These are phyloP conservation scores for Phaethon lepturus DNA, from an alignment of 2,113 vertebrate genomes.

Conservation along the genomic window DNA sequence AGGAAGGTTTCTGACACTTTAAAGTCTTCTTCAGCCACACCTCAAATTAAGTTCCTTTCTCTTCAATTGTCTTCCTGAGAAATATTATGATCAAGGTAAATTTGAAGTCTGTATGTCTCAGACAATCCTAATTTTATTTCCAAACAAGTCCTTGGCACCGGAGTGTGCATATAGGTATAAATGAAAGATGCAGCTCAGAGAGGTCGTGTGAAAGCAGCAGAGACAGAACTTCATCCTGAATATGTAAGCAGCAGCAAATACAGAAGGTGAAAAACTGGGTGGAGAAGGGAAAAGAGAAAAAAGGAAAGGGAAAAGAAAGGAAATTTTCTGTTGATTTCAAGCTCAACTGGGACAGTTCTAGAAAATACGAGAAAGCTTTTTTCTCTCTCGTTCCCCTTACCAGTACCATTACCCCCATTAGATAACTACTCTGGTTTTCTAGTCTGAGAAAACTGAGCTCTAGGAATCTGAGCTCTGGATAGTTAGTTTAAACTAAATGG, in stretches of 20 bases:
- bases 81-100: not conserved
- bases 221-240: not conserved
- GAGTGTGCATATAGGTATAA: not conserved
- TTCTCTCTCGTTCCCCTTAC: not conserved
- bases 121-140: not conserved
- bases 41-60: not conserved
- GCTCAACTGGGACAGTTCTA: not conserved
- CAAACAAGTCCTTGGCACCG: not conserved
- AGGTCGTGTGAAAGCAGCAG: not conserved
- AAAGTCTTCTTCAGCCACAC: not conserved
- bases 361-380: not conserved
- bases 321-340: not conserved
- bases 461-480: constrained; percentile 13
- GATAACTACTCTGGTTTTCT: not conserved
- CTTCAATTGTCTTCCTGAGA: not conserved
- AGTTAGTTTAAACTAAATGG: not conserved
- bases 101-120: not conserved
- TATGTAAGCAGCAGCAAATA: not conserved
- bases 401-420: not conserved
- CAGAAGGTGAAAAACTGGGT: not conserved
- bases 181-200: not conserved
- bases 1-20: not conserved
- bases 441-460: constrained; percentile 17
- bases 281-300: not conserved
- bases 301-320: not conserved